Conservation (phyloP, 2,113 vertebrate genomes). For the Eubucco bourcierii region DNA sequence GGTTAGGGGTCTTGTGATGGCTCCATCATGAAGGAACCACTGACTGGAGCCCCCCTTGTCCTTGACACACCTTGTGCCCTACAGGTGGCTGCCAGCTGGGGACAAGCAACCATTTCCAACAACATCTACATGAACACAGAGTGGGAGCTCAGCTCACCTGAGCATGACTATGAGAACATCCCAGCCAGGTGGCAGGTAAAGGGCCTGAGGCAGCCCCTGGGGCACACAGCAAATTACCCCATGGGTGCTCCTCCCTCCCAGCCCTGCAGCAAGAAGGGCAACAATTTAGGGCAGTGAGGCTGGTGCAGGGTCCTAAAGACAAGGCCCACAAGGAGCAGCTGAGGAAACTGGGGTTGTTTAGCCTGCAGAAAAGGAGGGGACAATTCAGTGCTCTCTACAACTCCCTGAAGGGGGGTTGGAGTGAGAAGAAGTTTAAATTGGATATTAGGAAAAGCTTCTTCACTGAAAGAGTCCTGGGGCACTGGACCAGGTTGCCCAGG, state of each 20-base stretch:
- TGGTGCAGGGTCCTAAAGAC: too few relatives aligned
- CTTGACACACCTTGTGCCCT: neutral
- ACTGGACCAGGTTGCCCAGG: too few relatives aligned
- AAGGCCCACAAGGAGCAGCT: neutral
- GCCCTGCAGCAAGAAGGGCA: neutral
- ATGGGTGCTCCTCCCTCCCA: neutral
- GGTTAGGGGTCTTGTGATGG: neutral
- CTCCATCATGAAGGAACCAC: neutral
- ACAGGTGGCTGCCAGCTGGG: neutral
- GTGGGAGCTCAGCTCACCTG: neutral
- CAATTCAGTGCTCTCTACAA: too few relatives aligned
- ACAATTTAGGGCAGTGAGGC: too few relatives aligned
- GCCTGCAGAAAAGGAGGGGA: too few relatives aligned
- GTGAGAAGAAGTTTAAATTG: too few relatives aligned
- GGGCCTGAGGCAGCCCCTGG: neutral
- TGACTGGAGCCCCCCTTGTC: neutral
- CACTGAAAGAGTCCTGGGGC: too few relatives aligned
- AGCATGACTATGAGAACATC: neutral
- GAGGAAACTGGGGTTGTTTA: neutral
- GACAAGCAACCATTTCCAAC: accelerated
- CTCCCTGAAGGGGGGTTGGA: too few relatives aligned
- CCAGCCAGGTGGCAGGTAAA: neutral
- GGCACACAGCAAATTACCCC: too few relatives aligned
- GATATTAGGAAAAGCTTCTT: too few relatives aligned
- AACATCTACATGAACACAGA: neutral